Evolutionary conservation across 2,888 invertebrate species (phyloP).

Genomic region (Taphrorychus bicolor): DNA sequence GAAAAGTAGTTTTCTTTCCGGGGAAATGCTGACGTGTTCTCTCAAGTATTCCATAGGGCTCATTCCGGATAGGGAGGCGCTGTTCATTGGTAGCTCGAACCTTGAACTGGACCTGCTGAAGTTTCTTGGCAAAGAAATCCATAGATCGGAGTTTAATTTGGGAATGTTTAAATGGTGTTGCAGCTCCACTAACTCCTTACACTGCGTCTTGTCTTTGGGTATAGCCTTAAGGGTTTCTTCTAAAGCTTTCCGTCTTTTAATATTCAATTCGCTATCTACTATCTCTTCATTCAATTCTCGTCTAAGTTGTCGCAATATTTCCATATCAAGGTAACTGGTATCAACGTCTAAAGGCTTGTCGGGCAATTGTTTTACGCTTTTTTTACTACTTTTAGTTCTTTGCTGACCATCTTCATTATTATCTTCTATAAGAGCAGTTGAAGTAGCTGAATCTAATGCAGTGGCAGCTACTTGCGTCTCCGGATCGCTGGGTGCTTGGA

Average conservation of each 20-base stretch:
- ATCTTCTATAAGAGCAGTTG: constrained; percentile 61
- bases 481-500: constrained; percentile 65
- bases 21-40: constrained; percentile 70
- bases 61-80: constrained; percentile 64
- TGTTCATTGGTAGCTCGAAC: constrained; percentile 78
- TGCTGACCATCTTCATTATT: neutral
- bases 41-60: constrained; percentile 75
- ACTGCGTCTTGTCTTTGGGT: constrained; percentile 55
- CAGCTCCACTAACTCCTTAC: constrained; percentile 63
- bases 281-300: constrained; percentile 72
- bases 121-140: constrained; percentile 74
- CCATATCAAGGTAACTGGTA: constrained; percentile 65
- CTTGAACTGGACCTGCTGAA: constrained; percentile 77
- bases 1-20: constrained; percentile 65
- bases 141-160: constrained; percentile 64
- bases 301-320: constrained; percentile 70
- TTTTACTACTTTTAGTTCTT: neutral
- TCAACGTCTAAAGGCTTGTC: constrained; percentile 49
- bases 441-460: constrained; percentile 67
- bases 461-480: constrained; percentile 66
- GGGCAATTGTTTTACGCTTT: constrained; percentile 16
- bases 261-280: constrained; percentile 74
- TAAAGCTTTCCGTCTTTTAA: constrained; percentile 71
- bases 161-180: constrained; percentile 63
- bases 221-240: constrained; percentile 69